Conservation (phyloP, 2,113 vertebrate species). For the Cheilinus undulatus region DNA sequence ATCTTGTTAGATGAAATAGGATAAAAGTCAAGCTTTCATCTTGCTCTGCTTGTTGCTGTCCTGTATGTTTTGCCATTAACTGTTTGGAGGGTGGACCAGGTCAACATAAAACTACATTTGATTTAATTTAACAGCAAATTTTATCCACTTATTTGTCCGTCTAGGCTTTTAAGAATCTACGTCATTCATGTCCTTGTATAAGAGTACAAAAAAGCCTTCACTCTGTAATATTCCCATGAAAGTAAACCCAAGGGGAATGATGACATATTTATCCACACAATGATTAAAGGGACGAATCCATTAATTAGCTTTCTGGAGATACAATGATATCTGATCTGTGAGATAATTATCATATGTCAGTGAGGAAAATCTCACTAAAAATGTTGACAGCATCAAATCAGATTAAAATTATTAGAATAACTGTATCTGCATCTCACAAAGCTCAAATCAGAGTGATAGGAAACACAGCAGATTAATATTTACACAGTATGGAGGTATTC, state of each 20-base stretch:
- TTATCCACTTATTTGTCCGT: neutral
- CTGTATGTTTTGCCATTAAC: neutral
- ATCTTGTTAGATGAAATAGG: slow-evolving; percentile 24
- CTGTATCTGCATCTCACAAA: neutral
- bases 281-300: neutral
- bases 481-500: neutral
- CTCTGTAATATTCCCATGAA: neutral
- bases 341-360: neutral
- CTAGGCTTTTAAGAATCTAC: slow-evolving; percentile 1
- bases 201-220: neutral
- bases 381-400: neutral
- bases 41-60: slow-evolving; percentile 3
- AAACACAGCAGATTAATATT: neutral
- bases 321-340: neutral
- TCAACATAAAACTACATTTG: neutral
- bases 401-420: neutral
- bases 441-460: neutral
- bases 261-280: neutral
- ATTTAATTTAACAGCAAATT: neutral
- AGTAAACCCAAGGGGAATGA: slow-evolving; percentile 16
- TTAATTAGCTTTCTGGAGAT: neutral
- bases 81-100: slow-evolving; percentile 2
- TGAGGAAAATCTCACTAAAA: neutral
- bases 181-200: neutral
- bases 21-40: slow-evolving; percentile 41